Evolutionary conservation across 2,797 vertebrate species (phyloP).

Genomic region (Kryptopterus vitreolus): DNA sequence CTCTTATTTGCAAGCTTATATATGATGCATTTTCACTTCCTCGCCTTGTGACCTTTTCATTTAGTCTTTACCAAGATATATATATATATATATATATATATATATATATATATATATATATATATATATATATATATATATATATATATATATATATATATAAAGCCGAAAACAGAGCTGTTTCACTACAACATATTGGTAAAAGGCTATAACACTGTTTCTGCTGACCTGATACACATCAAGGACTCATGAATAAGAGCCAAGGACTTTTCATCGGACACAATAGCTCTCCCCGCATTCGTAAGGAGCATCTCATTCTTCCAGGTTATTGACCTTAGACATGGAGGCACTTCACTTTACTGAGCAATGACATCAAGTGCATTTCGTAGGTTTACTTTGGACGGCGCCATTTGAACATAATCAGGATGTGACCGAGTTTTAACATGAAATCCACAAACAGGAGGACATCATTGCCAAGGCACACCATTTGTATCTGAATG

Average conservation of each 20-base stretch:
- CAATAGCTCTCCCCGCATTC: neutral
- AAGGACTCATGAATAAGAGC: neutral
- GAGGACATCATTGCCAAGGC: no score
- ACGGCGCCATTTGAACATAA: neutral
- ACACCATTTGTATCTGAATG: neutral
- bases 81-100: no score
- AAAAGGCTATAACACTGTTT: neutral
- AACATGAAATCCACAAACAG: neutral
- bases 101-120: no score
- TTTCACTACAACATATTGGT: neutral
- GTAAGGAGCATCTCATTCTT: neutral
- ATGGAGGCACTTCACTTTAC: neutral
- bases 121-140: no score
- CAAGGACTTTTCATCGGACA: neutral
- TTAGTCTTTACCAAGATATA: neutral
- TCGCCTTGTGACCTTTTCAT: neutral
- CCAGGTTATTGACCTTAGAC: neutral
- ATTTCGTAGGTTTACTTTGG: neutral
- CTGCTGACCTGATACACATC: neutral
- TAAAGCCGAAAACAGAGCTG: neutral
- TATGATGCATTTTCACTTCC: neutral
- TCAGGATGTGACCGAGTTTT: neutral
- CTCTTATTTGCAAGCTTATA: neutral
- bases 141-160: no score
- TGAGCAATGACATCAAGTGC: neutral